Percentiles rank a stretch among this genome's conserved stretches.
Conservation (phyloP, 1,140 invertebrate genomes). For the Cherax quadricarinatus region DNA sequence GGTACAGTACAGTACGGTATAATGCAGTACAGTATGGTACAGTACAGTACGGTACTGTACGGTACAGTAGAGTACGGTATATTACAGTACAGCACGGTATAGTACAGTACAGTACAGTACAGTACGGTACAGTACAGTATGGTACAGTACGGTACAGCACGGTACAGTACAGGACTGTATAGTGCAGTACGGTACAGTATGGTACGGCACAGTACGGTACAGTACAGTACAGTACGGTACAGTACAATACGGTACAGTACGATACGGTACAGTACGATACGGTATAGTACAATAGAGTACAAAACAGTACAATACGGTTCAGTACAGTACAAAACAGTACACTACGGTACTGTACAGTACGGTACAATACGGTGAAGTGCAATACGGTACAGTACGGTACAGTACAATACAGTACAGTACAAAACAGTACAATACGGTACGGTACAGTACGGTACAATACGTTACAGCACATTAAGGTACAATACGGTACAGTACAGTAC, state of each 20-base stretch:
- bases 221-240: not conserved
- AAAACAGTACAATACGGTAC: too few species aligned
- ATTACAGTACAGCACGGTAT: not conserved
- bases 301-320: not conserved
- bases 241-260: too few species aligned
- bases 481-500: not conserved
- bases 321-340: too few species aligned
- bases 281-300: not conserved
- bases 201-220: not conserved
- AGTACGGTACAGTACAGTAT: too few species aligned
- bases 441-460: not conserved
- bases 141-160: not conserved
- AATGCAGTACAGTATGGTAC: not conserved
- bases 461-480: not conserved
- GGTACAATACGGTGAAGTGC: not conserved
- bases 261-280: not conserved
- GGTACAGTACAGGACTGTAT: not conserved
- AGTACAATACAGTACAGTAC: not conserved
- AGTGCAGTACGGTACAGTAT: not conserved
- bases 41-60: not conserved
- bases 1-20: not conserved
- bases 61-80: not conserved
- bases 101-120: not conserved
- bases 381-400: not conserved
- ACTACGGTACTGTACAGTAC: too few species aligned